Conservation (phyloP, 1,140 invertebrate genomes). For the Tetraneura akinire region DNA sequence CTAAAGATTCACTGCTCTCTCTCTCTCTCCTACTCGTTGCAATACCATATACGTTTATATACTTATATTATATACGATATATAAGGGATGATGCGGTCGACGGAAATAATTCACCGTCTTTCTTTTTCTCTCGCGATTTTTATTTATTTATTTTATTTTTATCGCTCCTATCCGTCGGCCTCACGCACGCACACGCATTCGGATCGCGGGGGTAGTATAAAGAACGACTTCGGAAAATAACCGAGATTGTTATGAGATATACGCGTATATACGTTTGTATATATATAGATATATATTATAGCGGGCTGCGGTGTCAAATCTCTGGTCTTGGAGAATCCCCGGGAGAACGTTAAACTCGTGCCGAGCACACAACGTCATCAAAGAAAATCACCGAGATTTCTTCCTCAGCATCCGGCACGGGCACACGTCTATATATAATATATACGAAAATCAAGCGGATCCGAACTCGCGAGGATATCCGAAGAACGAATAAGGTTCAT, state of each 20-base stretch:
- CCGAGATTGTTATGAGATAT: conserved; percentile 15
- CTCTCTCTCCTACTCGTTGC: too few relatives aligned
- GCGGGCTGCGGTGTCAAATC: conserved; percentile 20
- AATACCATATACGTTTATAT: too few relatives aligned
- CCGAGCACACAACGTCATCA: conserved; percentile 6
- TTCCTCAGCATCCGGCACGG: not conserved
- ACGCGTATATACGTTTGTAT: too few relatives aligned
- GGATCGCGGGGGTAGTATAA: not conserved
- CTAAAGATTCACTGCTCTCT: too few relatives aligned
- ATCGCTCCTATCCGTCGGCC: not conserved
- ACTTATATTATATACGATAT: too few relatives aligned
- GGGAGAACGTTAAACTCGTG: conserved; percentile 41
- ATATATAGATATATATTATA: too few relatives aligned
- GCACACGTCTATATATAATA: not conserved
- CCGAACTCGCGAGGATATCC: not conserved
- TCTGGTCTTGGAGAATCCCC: conserved; percentile 30
- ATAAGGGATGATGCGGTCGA: not conserved
- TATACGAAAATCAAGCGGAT: not conserved
- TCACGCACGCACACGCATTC: not conserved
- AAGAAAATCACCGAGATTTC: conserved; percentile 37
- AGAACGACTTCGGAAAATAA: not conserved
- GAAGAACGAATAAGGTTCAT: too few relatives aligned
- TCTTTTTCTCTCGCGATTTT: not conserved
- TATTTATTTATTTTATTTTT: not conserved
- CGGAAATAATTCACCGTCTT: conserved; percentile 22